Base-by-base conservation (phyloP, 2,888 invertebrate species). In the Lycocerus yunnanus region DNA sequence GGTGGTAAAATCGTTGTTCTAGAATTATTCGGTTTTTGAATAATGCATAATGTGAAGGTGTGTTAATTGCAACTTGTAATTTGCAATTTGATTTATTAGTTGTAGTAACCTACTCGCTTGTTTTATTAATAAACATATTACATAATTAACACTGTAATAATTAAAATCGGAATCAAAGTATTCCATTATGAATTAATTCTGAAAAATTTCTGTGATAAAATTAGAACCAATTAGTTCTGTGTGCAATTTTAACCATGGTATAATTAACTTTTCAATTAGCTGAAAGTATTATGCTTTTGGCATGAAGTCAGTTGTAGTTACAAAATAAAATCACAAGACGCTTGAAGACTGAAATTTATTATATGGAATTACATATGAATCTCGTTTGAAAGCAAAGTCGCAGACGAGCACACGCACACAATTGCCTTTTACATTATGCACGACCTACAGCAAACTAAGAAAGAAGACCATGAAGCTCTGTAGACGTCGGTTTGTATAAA, bases 401-500 rank as follows among this genome's bases (percentile, higher is more conserved):
- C 66, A 71, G 71, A 66, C 71, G 71, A 71, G 66, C 66, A 71
- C 58, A 43, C 66, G 71, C 71, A 66, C 66, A 71, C 71, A 71
- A 71, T 58, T 66, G 66, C 71, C 69, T 71, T 66, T 71, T 71
- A 71, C 71, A 71, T 71, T 71, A 71, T 71, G 71, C 71, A 71
- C 71, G 71, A 71, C 71, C 71, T 71, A 71, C 71, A 71, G 71
- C 71, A 66, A 13, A 59, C 71, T 3, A 58, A 58, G 66, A 27
- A 66, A 20, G 27, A 15, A 58, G 63, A 69, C n/a, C 15, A 61
- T 61, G 63, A 16, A 24, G 15, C 58, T 15, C 67, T 13, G 43
- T 15, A 43, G 43, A 43, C 43, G 43, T 16, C 15, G 16, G 67
- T 43, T 43, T 24, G 24, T 43, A 43, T 27, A 15, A 67, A 67